Evolutionary conservation across 1,140 invertebrate genomes (phyloP).

Genomic region (Drosophila ficusphila): DNA sequence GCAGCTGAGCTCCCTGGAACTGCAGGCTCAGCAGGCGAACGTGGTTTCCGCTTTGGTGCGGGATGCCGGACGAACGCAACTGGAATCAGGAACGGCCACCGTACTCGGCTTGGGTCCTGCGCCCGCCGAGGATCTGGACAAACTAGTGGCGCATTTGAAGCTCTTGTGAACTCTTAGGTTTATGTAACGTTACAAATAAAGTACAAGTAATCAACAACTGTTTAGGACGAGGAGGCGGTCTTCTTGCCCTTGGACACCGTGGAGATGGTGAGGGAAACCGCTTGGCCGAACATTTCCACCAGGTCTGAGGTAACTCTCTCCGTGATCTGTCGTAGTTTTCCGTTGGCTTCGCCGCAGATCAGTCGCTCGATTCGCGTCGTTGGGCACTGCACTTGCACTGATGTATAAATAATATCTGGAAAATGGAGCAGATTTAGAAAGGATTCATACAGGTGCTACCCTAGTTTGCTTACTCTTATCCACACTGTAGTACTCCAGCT

Average conservation of each 20-base stretch:
- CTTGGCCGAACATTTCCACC: constrained; percentile 82
- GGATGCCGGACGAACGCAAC: constrained; percentile 92
- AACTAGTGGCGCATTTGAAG: constrained; percentile 89
- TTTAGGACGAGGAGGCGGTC: neutral
- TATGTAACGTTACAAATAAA: constrained; percentile 36
- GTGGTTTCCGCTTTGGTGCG: constrained; percentile 88
- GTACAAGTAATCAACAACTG: constrained; percentile 15
- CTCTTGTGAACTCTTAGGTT: constrained; percentile 85
- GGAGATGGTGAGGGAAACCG: constrained; percentile 81
- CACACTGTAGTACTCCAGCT: constrained; percentile 88
- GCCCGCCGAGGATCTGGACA: constrained; percentile 86
- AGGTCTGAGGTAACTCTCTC: constrained; percentile 84
- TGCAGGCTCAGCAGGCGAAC: constrained; percentile 85
- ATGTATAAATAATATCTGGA: constrained; percentile 86
- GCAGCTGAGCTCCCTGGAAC: constrained; percentile 85
- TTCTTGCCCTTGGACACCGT: constrained; percentile 52
- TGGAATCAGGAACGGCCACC: constrained; percentile 88
- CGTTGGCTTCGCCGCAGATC: constrained; percentile 88
- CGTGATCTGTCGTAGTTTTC: constrained; percentile 88
- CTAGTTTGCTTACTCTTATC: constrained; percentile 82
- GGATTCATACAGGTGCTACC: neutral
- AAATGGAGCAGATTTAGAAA: neutral
- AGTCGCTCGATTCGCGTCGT: constrained; percentile 86
- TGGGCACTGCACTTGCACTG: constrained; percentile 88
- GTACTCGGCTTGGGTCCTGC: constrained; percentile 92